A percentile compares a stretch with the other conserved stretches of the same genome.
phyloP scores from a whole-genome alignment of 2,888 invertebrate genomes.

The Euclidia mi region DNA sequence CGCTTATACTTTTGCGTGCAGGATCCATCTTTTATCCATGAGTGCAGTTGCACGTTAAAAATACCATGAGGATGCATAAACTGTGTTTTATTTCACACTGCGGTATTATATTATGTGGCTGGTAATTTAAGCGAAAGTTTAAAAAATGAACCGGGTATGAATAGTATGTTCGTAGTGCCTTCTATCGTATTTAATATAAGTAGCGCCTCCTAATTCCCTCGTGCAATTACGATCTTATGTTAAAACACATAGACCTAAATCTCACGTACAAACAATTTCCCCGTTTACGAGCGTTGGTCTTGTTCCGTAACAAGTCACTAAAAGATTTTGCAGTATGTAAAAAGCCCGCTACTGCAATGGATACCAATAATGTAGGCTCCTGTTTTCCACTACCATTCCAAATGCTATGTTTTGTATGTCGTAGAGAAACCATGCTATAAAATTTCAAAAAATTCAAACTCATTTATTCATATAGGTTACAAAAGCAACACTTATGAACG shows the following conservation, averaged over 20 bases:
- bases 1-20: not conserved
- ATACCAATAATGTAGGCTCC: constrained; percentile 13
- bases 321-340: constrained; percentile 20
- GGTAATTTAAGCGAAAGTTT: no score
- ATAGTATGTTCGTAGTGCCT: not conserved
- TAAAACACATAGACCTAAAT: constrained; percentile 17
- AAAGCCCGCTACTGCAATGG: constrained; percentile 5
- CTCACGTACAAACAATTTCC: constrained; percentile 13
- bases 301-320: constrained; percentile 18
- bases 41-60: not conserved
- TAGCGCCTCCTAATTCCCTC: not conserved
- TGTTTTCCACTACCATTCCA: constrained; percentile 20
- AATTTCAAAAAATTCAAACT: no score
- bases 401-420: no score
- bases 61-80: not conserved
- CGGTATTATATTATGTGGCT: no score
- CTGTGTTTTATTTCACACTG: not conserved
- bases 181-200: no score
- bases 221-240: constrained; percentile 7
- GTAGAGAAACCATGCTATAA: no score
- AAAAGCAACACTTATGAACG: no score
- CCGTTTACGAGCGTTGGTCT: constrained; percentile 10
- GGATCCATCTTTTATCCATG: not conserved
- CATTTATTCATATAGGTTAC: no score
- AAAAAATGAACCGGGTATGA: no score